Base-by-base conservation (phyloP, 2,888 invertebrate species). In the Drosophila phalerata region DNA sequence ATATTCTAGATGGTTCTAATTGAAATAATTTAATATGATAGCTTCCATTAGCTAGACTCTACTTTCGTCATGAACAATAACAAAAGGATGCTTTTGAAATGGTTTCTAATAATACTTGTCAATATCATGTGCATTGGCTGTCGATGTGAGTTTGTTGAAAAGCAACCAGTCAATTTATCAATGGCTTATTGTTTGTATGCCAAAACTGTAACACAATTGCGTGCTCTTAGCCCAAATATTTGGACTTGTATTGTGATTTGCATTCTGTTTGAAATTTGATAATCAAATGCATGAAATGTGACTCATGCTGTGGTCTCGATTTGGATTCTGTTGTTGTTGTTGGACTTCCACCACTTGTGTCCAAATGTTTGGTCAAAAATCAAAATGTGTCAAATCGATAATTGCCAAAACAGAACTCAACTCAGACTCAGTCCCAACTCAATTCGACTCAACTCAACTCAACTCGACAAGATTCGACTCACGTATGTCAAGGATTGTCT, bases 331-430 rank as follows among this genome's bases (percentile, higher is more conserved):
- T n/a, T 15, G 28, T 28, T 22, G 1, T 22, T 37, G 28, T 62
- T 17, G 37, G 37, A 1, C 10, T 19, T n/a, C 13, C 30, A 40
- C 56, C 56, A 64, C 40, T 65, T 38, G 58, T 83, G 83, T 85
- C 79, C 68, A 69, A 82, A 85, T 85, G 84, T 69, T 81, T 78
- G 67, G 65, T 51, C 60, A 66, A 48, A 76, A 66, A 63, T 53
- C 60, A 57, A 86, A 86, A 79, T 86, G 86, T 86, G 83, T 79
- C 83, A 79, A 83, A 86, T 83, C 83, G 86, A 82, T 87, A 86
- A 80, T 80, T 82, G 78, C 51, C 69, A 67, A 77, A 71, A 42
- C 25, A 17, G 34, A 55, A 37, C 8, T 51, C 37, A 32, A 37
- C 17, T 52, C 19, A 9, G 37, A 37, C 37, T 47, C 48, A 11